Conservation (phyloP, 2,113 vertebrate species). For the Prolemur simus region DNA sequence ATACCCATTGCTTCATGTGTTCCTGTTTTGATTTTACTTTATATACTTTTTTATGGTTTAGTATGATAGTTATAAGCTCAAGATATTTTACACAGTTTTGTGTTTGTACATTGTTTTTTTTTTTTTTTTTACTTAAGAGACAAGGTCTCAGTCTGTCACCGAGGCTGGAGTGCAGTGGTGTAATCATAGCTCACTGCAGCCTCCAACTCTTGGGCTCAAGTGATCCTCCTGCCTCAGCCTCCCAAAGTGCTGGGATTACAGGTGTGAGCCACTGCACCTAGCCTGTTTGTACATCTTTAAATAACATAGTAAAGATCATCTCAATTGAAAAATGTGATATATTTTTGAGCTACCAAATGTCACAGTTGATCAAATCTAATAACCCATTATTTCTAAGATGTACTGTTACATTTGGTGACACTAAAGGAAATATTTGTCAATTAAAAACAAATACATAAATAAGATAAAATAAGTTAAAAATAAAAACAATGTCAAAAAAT, state of each 20-base stretch:
- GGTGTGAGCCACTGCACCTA: too few relatives aligned
- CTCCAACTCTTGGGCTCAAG: too few relatives aligned
- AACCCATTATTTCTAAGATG: neutral
- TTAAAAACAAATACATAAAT: neutral
- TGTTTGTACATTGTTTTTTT: rapidly evolving
- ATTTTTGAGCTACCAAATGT: neutral
- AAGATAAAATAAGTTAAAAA: neutral
- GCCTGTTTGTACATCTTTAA: neutral
- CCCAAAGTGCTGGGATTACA: too few relatives aligned
- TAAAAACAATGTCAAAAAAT: neutral
- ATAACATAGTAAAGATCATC: neutral
- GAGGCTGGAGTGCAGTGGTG: too few relatives aligned
- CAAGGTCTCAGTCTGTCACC: too few relatives aligned
- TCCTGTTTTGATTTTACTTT: neutral
- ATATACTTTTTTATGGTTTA: neutral
- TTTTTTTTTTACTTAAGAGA: too few relatives aligned
- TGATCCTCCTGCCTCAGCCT: too few relatives aligned
- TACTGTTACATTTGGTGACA: neutral
- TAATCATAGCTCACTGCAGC: too few relatives aligned
- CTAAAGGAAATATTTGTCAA: neutral
- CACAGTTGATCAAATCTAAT: neutral
- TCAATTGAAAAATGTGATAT: neutral
- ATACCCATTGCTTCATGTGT: neutral
- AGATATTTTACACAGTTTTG: neutral
- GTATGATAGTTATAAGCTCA: neutral